Evolutionary conservation across 2,113 vertebrate genomes (phyloP).

Genomic region (Cheilinus undulatus): DNA sequence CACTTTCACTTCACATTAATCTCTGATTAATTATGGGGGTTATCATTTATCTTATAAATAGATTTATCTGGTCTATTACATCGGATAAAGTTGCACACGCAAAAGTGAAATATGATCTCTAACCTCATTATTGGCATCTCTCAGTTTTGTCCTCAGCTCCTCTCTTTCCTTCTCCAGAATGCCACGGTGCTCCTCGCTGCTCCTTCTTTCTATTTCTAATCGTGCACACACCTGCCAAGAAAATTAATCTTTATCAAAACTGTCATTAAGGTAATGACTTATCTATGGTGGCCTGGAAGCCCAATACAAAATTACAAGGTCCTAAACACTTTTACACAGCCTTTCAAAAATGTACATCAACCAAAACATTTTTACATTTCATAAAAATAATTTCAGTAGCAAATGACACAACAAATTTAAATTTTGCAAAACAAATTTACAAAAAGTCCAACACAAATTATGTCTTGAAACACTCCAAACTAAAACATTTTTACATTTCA

Average conservation of each 20-base stretch:
- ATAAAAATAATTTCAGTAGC: too few relatives aligned
- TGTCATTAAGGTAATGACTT: neutral
- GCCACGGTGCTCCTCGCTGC: conserved; percentile 82
- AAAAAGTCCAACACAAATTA: too few relatives aligned
- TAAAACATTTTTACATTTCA: too few relatives aligned
- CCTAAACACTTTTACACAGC: too few relatives aligned
- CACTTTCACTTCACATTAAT: neutral
- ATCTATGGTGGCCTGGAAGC: too few relatives aligned
- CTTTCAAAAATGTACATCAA: too few relatives aligned
- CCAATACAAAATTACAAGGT: too few relatives aligned
- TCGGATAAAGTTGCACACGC: neutral
- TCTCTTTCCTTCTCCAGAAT: conserved; percentile 87
- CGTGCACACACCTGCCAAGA: conserved; percentile 67
- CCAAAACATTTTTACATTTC: too few relatives aligned
- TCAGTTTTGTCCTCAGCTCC: conserved; percentile 84
- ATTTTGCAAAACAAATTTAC: too few relatives aligned
- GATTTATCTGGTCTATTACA: too few relatives aligned
- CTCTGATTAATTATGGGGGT: neutral
- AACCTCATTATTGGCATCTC: conserved; percentile 88
- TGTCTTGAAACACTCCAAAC: too few relatives aligned
- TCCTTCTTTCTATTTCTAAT: conserved; percentile 88
- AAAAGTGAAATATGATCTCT: conserved; percentile 25
- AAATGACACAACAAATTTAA: too few relatives aligned
- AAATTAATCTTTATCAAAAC: conserved; percentile 28
- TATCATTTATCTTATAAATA: neutral